Evolutionary conservation across 1,140 invertebrate genomes (phyloP), one percentile per base, ranked within the genome.

Genomic region (Aleiodes sp.): DNA sequence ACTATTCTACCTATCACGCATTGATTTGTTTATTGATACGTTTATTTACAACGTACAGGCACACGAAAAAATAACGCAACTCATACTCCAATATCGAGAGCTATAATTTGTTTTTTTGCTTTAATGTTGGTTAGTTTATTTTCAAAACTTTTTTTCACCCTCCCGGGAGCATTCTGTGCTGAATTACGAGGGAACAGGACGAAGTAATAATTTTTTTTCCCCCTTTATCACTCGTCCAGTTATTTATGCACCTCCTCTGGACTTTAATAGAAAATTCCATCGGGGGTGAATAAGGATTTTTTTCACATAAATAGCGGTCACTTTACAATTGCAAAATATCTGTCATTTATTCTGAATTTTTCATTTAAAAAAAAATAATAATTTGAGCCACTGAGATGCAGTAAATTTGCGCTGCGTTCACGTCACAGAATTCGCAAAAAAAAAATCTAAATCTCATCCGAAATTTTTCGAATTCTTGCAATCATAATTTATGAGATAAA

Each of bases 1-100:
- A 43, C 19, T 33, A 31, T 60, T 29, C 12, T 8, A 7, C 29
- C 14, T 37, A 37, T 63, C 31, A 35, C 59, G 8, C 31, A 6
- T 31, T 61, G 59, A 39, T 63, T 63, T 43, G 39, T 43, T 43
- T 43, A 43, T 43, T 16, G 39, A 43, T 4, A 43, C 39, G 39
- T 3, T 12, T 43, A 43, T 43, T 43, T 43, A 43, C 19, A 16
- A n/a, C 39, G 39, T n/a, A 43, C 39, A 43, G 19, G 39, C 14
- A 16, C 39, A n/a, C 10, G n/a, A n/a, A 43, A 6, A 16, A 12
- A n/a, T n/a, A 39, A 39, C n/a, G n/a, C n/a, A n/a, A n/a, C n/a
- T 39, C 35, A 39, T 39, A 39, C 35, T 9, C 14, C 35, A 39
- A 1, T 2, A n/a, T 1, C 35, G 35, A 12, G 35, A 12, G 35